Base-by-base conservation (phyloP, 2,113 vertebrate species). In the Vicugna pacos region DNA sequence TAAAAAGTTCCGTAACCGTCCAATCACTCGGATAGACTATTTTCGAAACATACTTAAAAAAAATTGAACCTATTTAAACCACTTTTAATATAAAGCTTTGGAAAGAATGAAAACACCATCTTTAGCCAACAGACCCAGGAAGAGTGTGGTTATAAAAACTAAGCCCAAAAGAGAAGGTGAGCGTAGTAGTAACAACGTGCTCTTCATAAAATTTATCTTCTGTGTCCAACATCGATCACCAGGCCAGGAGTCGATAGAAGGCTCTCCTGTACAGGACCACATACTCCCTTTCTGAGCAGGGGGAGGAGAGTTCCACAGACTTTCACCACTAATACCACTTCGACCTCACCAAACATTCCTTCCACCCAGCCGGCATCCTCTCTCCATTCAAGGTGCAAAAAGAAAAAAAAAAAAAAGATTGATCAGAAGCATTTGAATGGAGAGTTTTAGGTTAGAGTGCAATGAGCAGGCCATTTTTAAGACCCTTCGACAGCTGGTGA, bases 101-200 rank as follows among this genome's bases (percentile, higher is more conserved):
- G 77, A 91, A 96, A 94, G 84, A 94, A 97, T 38, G 48, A 80
- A 94, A 85, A 54, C 32, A 56, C 17, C n/a, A 5, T 54, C 52
- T 69, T 92, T 28, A 90, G 75, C 24, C 3, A 62, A 75, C 28
- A n/a, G 38, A 58, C 72, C 62, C 19, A 56, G 32, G n/a, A 73
- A 65, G 24, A 79, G 14, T 46, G 13, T 35, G 60, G 14, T 60
- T 42, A 75, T 3, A 79, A 90, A 96, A 93, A 95, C 0, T 5
- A 80, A n/a, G 35, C 24, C 65, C 32, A 22, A 70, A 88, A 64
- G 22, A 62, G 19, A 56, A 95, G 86, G 83, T 17, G 46, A 60
- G 12, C 19, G n/a, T 60, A 65, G 86, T 77, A 52, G 56, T 60
- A 79, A 85, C 73, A 65, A 67, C 0, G 2, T 54, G 16, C 48